Percentiles rank a stretch among this genome's conserved stretches.
Conservation (phyloP, 2,113 vertebrate species). For the Elaphurus davidianus region DNA sequence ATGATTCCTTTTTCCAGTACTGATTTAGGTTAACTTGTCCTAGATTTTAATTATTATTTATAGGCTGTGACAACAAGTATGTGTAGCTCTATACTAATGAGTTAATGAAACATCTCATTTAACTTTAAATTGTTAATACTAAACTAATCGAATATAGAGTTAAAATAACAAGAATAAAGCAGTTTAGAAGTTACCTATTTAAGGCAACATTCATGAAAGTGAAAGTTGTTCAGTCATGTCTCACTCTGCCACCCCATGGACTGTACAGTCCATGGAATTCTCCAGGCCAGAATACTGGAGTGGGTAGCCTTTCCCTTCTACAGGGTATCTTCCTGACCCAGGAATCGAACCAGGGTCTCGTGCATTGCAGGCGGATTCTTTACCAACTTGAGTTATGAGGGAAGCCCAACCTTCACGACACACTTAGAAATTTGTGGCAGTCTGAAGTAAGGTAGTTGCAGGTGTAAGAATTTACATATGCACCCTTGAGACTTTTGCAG, state of each 20-base stretch:
- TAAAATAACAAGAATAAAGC: background rate
- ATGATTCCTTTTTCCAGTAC: background rate
- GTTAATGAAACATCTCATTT: background rate
- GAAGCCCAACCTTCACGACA: background rate
- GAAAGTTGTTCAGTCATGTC: background rate
- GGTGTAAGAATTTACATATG: background rate
- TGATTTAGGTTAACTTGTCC: background rate
- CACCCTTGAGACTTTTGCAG: background rate
- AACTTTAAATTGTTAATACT: background rate
- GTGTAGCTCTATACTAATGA: background rate
- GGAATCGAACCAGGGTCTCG: background rate
- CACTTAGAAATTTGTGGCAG: background rate
- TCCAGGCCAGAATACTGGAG: background rate
- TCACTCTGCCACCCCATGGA: background rate
- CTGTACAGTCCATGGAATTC: background rate
- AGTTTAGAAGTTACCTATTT: background rate
- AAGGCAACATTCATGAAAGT: background rate
- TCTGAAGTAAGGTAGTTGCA: background rate
- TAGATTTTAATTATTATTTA: background rate
- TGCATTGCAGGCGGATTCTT: background rate
- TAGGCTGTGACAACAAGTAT: background rate
- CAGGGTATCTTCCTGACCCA: background rate
- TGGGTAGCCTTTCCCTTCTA: background rate
- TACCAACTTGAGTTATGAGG: background rate
- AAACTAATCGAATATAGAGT: background rate